Evolutionary conservation across 2,888 invertebrate genomes (phyloP).

Genomic region (Peribatodes rhomboidaria): DNA sequence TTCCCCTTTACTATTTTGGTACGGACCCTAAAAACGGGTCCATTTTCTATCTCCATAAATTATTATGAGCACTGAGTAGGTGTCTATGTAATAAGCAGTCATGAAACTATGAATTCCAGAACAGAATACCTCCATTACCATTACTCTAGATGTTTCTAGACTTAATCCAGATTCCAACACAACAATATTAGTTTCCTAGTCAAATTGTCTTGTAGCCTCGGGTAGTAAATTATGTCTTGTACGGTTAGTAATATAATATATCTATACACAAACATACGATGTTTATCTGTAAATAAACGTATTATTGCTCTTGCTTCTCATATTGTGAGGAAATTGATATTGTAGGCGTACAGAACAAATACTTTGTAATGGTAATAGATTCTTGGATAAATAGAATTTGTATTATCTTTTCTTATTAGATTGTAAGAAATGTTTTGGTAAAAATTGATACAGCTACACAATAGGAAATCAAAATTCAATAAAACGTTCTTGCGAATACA

Average conservation of each 20-base stretch:
- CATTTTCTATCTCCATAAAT: too few species aligned
- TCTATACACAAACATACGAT: neutral
- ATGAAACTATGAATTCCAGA: neutral
- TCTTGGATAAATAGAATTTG: neutral
- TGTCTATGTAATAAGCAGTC: neutral
- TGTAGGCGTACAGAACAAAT: constrained; percentile 4
- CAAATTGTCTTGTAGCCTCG: constrained; percentile 5
- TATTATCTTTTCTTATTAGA: constrained; percentile 1
- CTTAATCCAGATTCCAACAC: constrained; percentile 9
- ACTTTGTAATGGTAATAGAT: neutral
- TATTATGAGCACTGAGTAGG: too few species aligned
- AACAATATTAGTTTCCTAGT: constrained; percentile 7
- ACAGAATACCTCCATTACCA: neutral
- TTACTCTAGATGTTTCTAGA: neutral
- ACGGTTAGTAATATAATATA: constrained; percentile 3
- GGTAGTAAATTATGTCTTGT: neutral
- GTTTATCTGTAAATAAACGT: constrained; percentile 15
- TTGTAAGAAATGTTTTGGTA: neutral
- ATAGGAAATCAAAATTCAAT: neutral
- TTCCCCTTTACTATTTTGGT: too few species aligned
- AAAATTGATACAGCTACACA: neutral
- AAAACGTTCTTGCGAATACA: neutral
- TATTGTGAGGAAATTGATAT: constrained; percentile 11
- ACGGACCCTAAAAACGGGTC: too few species aligned
- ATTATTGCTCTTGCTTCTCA: constrained; percentile 7